Evolutionary conservation across 2,888 invertebrate species (phyloP), one percentile per base, ranked within the genome.

Genomic region (Melanostoma scalare): DNA sequence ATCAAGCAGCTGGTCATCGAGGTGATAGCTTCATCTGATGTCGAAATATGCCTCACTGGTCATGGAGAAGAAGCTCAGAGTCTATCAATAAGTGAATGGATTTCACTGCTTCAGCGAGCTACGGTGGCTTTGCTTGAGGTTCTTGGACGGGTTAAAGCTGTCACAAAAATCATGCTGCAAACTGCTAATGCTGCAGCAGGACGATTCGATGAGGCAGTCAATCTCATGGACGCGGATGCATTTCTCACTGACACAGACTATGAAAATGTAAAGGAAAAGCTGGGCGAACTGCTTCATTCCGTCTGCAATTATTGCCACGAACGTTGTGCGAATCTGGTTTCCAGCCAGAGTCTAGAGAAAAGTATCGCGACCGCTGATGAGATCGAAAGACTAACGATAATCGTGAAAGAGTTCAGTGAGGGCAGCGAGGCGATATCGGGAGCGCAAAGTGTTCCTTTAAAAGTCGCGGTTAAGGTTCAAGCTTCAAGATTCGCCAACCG

Each of bases 261-360:
- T 87, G 90, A 91, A 67, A 93, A 94, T 78, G 94, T 97, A 5
- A 94, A 93, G 80, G 92, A 93, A 8, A 95, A 95, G 90, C 91
- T 98, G 60, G 93, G 94, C 82, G 96, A 96, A 88, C 93, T 97
- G 89, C 92, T 98, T 58, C 93, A 93, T 48, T 94, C 95, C n/a
- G 94, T 98, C 52, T 97, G 97, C 90, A 96, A 98, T 91, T 96
- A 96, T 89, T 97, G 97, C 87, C 97, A 98, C 90, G 98, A 99
- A 89, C 93, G 98, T 86, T 95, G 97, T 91, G 97, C 97, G 74
- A 96, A 97, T 90, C 93, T 98, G 71, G 94, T 98, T 75, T 95
- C 96, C 56, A 95, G 96, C 4, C 95, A 94, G 91, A 94, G 94
- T 86, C 93, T 94, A 84, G 95, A 95, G 87, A 94, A 94, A 86